Evolutionary conservation across 2,888 invertebrate genomes (phyloP).

Genomic region (Philonicus albiceps): DNA sequence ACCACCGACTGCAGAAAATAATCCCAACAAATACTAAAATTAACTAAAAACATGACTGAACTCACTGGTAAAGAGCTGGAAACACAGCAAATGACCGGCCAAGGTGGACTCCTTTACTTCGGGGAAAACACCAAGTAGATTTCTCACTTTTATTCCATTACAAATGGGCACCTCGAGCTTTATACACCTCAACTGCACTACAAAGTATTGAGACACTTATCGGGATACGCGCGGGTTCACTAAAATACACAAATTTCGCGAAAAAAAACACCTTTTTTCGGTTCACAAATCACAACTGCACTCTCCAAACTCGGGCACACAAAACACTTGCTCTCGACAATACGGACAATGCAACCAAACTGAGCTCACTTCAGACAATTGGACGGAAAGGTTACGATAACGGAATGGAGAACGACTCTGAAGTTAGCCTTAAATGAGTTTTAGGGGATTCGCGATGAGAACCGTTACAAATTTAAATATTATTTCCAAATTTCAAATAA

Average conservation of each 20-base stretch:
- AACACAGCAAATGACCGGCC: constrained; percentile 18
- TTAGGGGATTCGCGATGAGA: not conserved
- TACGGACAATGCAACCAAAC: not conserved
- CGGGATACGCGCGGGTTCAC: not conserved
- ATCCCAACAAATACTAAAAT: not conserved
- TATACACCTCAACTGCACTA: not conserved
- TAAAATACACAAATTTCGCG: not conserved
- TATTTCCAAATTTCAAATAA: not conserved
- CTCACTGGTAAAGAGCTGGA: constrained; percentile 19
- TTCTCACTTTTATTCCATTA: not conserved
- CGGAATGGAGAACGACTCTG: not conserved
- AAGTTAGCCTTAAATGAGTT: not conserved
- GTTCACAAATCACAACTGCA: not conserved
- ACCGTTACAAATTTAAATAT: not conserved
- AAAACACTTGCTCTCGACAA: not conserved
- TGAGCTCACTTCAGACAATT: not conserved
- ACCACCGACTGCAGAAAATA: not conserved
- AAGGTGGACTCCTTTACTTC: not conserved
- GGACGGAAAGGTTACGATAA: not conserved
- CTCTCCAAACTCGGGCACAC: not conserved
- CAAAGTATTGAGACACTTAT: not conserved
- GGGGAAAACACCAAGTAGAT: not conserved
- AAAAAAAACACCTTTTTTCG: not conserved
- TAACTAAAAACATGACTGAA: not conserved
- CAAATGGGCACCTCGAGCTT: not conserved